Conservation (phyloP, 2,888 invertebrate species). For the Archips xylosteana region DNA sequence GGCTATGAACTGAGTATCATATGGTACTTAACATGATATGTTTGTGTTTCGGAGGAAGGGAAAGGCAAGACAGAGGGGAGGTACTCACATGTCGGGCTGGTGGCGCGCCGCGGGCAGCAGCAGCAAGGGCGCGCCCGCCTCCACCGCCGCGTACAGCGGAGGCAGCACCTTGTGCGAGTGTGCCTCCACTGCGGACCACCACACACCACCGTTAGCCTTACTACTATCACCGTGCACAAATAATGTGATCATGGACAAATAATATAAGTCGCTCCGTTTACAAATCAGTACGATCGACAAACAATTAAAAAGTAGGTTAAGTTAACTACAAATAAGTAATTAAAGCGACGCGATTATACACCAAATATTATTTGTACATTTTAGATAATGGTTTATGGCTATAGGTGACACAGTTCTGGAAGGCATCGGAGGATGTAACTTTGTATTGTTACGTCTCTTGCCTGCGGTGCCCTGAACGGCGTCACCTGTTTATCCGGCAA, state of each 20-base stretch:
- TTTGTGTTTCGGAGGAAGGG: background rate
- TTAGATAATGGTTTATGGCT: slow-evolving; percentile 14
- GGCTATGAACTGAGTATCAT: no score
- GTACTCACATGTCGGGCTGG: slow-evolving; percentile 70
- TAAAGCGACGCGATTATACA: background rate
- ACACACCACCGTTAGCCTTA: slow-evolving; percentile 48
- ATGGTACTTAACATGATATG: background rate
- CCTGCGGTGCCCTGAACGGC: background rate
- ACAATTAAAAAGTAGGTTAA: slow-evolving; percentile 7
- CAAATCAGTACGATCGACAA: background rate
- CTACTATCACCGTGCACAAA: slow-evolving; percentile 28
- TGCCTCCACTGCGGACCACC: slow-evolving; percentile 75
- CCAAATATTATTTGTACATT: slow-evolving; percentile 8
- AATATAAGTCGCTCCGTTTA: slow-evolving; percentile 5
- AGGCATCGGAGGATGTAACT: background rate
- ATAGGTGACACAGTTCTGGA: slow-evolving; percentile 9
- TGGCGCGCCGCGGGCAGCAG: slow-evolving; percentile 64
- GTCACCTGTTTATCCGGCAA: slow-evolving; percentile 14
- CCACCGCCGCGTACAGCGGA: slow-evolving; percentile 80
- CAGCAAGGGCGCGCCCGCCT: slow-evolving; percentile 64
- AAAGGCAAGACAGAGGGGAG: background rate
- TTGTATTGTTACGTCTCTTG: background rate
- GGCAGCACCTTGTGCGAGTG: slow-evolving; percentile 78
- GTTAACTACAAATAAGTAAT: background rate
- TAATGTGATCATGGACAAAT: slow-evolving; percentile 26